phyloP scores from a whole-genome alignment of 2,113 vertebrate genomes.

The Pithys albifrons region DNA sequence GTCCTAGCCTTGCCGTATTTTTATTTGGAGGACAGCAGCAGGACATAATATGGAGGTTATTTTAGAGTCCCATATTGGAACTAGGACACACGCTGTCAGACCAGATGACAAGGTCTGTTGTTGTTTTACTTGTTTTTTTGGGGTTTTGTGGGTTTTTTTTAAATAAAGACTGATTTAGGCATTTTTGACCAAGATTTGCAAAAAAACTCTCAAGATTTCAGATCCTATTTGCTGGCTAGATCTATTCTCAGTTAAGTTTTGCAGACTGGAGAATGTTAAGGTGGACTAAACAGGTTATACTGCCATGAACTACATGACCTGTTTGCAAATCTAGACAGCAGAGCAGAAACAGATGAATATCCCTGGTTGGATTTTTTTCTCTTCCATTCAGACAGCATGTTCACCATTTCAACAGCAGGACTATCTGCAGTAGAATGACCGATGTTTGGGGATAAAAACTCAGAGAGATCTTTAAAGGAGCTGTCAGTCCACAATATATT shows the following conservation, averaged over 20 bases:
- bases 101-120: not conserved
- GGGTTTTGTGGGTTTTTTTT: not conserved
- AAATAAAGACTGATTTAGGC: not conserved
- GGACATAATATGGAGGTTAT: not conserved
- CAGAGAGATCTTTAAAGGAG: not conserved
- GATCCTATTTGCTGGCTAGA: not conserved
- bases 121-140: not conserved
- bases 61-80: not conserved
- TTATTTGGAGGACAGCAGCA: not conserved
- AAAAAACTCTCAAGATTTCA: not conserved
- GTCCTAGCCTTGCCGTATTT: not conserved
- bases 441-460: not conserved
- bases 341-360: not conserved
- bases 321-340: not conserved
- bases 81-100: not conserved
- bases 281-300: not conserved
- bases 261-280: not conserved
- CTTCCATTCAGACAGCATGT: not conserved
- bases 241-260: not conserved
- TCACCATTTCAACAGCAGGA: not conserved
- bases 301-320: not conserved
- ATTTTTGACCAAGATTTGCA: not conserved
- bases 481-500: not conserved
- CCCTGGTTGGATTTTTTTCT: not conserved
- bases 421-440: not conserved